A percentile compares a stretch with the other conserved stretches of the same genome.
phyloP scores from a whole-genome alignment of 92 coral and sea anemone genomes.

The Montipora capitata region DNA sequence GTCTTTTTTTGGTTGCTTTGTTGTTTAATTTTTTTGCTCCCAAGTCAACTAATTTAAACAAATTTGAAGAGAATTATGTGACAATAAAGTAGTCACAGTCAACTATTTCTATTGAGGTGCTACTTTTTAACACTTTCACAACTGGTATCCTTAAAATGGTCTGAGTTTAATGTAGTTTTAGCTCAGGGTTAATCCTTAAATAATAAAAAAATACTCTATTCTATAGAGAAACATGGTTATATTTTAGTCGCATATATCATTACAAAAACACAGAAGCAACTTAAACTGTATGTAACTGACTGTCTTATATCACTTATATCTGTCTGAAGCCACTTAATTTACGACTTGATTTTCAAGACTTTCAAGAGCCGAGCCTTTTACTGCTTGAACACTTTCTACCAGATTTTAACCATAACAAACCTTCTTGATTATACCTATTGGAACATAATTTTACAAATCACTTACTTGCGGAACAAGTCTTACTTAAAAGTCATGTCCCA shows the following conservation, averaged over 20 bases:
- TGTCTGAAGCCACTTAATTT: constrained; percentile 1
- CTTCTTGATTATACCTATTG: too few species aligned
- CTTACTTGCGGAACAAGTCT: too few species aligned
- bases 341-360: neutral
- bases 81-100: neutral
- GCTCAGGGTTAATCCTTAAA: constrained; percentile 24
- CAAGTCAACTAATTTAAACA: constrained; percentile 17
- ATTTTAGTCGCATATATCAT: constrained; percentile 22
- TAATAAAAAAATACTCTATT: neutral
- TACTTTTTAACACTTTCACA: too few species aligned
- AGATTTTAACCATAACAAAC: neutral
- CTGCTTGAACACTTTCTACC: neutral
- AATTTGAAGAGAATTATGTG: neutral
- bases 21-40: constrained; percentile 41
- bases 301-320: constrained; percentile 15
- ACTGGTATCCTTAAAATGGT: too few species aligned
- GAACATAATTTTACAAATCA: too few species aligned
- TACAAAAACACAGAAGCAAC: constrained; percentile 27
- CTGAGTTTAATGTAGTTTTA: neutral
- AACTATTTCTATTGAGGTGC: too few species aligned
- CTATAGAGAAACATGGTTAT: constrained; percentile 18
- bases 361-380: neutral
- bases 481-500: too few species aligned
- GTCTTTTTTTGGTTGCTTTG: constrained; percentile 47
- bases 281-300: neutral